Conservation (phyloP, 1,140 invertebrate species). For the Brachystomella parvula region DNA sequence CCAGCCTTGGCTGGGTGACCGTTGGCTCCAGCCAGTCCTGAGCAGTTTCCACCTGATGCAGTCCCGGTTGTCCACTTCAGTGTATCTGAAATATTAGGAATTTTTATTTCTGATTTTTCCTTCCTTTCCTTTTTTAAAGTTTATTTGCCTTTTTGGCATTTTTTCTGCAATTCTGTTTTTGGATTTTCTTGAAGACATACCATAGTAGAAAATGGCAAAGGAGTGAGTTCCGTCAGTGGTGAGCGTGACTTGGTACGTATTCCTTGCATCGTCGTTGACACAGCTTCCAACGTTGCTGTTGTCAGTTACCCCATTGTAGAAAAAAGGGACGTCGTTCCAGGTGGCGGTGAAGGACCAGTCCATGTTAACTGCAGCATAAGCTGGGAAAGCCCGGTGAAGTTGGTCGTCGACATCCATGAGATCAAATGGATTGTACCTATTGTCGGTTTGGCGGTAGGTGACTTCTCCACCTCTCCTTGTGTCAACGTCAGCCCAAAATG, state of each 20-base stretch:
- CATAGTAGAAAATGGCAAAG: constrained; percentile 42
- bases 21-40: constrained; percentile 13
- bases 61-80: constrained; percentile 42
- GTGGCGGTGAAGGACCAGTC: constrained; percentile 20
- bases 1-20: constrained; percentile 27
- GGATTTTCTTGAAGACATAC: background rate
- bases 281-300: background rate
- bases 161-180: background rate
- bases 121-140: background rate
- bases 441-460: constrained; percentile 10
- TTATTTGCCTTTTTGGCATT: background rate
- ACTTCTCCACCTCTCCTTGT: background rate
- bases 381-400: constrained; percentile 2
- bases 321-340: constrained; percentile 17
- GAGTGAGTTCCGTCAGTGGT: constrained; percentile 40
- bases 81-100: constrained; percentile 22
- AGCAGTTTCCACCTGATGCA: constrained; percentile 34
- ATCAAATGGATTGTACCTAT: background rate
- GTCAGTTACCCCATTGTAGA: constrained; percentile 10
- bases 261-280: constrained; percentile 17
- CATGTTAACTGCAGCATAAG: background rate
- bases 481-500: constrained; percentile 20
- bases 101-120: background rate
- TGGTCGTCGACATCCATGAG: constrained; percentile 1
- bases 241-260: constrained; percentile 43